Evolutionary conservation across 2,888 invertebrate species (phyloP).

Genomic region (Cheilosia pagana): DNA sequence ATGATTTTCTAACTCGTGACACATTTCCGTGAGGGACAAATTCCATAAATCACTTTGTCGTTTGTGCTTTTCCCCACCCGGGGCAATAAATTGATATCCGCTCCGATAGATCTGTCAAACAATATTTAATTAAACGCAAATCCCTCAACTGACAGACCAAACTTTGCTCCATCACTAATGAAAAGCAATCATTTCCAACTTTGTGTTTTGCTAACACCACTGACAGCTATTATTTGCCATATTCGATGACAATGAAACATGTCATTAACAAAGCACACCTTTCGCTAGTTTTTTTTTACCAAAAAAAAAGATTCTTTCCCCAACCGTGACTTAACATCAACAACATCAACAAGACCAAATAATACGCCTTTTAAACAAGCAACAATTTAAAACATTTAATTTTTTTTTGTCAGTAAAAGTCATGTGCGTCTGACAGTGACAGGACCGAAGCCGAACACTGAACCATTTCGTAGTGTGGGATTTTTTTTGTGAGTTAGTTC

Average conservation of each 20-base stretch:
- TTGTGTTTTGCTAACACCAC: no score
- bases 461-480: constrained; percentile 1
- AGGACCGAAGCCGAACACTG: constrained; percentile 11
- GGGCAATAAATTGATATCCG: background rate
- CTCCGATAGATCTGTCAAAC: background rate
- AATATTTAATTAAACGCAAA: background rate
- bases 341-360: background rate
- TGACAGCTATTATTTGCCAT: no score
- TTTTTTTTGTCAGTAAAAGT: constrained; percentile 12
- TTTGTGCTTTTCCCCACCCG: background rate
- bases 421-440: background rate
- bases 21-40: background rate
- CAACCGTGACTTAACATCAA: background rate
- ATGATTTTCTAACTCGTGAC: background rate
- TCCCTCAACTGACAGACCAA: background rate
- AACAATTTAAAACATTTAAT: constrained; percentile 11
- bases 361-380: background rate
- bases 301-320: background rate
- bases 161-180: no score
- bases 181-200: no score
- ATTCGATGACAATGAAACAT: no score
- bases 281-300: no score
- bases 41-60: background rate
- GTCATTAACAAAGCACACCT: no score
- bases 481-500: background rate